Base-by-base conservation (phyloP, 2,113 vertebrate species). In the Cyprinodon tularosa region DNA sequence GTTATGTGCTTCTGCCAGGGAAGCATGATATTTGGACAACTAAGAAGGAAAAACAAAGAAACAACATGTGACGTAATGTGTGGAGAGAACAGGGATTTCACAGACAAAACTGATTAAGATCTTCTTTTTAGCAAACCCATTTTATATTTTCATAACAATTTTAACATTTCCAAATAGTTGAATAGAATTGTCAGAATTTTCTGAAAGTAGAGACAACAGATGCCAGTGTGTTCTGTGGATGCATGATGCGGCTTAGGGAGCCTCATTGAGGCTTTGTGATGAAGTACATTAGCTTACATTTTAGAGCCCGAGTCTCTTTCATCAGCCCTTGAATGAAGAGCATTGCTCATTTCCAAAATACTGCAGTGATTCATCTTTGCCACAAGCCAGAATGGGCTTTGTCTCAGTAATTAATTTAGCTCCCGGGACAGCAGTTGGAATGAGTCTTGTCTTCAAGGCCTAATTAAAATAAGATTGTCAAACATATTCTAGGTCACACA, bases 391-490 rank as follows among this genome's bases (percentile, higher is more conserved):
- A 89, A 87, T 84, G 86, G 82, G 87, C 88, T 92, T 93, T 91
- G 88, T 92, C 86, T 91, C 84, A 74, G 86, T 93, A 91, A 93
- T 93, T 90, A 89, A 92, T 92, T 91, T 89, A 87, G 86, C 90
- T 90, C 90, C 87, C 68, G 84, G 89, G 91, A 92, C 87, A 78
- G 90, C 84, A 80, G 79, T 91, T 88, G 87, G 86, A 90, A 90
- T 78, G 82, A 90, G 84, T 84, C 42, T 80, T 83, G 89, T 91
- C 89, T 92, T 89, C 84, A 42, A 90, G 91, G 86, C 87, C 89
- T 91, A 87, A 92, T 93, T 92, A 92, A 91, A 90, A 89, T 84
- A 86, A 90, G 88, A 92, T 92, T 92, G 88, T 93, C 88, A 86
- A 90, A 90, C 88, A 86, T 82, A 90, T 92, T 93, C 87, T 90